phyloP scores from a whole-genome alignment of 53 echinoderm and acorn worm genomes.

The Holothuria scabra region DNA sequence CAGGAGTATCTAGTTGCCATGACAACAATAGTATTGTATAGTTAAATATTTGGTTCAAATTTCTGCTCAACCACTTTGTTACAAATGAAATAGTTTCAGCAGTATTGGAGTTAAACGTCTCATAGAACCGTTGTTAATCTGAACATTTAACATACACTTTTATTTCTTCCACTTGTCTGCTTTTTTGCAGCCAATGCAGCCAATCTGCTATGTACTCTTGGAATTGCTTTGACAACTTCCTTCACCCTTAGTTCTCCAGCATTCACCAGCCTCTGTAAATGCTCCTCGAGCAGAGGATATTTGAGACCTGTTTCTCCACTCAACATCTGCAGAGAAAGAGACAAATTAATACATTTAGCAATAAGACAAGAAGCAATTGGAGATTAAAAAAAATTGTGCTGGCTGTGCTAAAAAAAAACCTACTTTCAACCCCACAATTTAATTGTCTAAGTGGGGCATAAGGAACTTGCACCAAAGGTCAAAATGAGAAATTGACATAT shows the following conservation, averaged over 20 bases:
- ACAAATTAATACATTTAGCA: background rate
- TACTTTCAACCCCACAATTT: no score
- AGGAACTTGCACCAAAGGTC: no score
- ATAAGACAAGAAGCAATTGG: background rate
- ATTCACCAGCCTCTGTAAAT: conserved; percentile 11
- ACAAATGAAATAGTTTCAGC: no score
- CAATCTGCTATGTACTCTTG: conserved; percentile 18
- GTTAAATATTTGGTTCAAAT: no score
- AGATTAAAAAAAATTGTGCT: background rate
- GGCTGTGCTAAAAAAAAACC: no score
- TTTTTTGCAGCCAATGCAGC: background rate
- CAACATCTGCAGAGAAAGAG: conserved; percentile 6
- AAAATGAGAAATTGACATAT: no score
- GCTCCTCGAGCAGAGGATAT: background rate
- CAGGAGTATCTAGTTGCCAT: no score
- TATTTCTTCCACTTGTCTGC: background rate
- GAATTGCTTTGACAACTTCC: conserved; percentile 6
- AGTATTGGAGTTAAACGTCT: no score
- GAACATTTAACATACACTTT: background rate
- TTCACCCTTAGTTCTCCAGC: conserved; percentile 10
- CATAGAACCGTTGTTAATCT: no score
- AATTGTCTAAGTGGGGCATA: no score
- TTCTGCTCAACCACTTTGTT: no score
- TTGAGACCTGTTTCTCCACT: conserved; percentile 12
- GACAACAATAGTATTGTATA: no score